Percentiles rank a stretch among this genome's conserved stretches.
These are phyloP conservation scores for Falco columbarius DNA, from an alignment of 2,797 vertebrate genomes.

Conservation along the genomic window DNA sequence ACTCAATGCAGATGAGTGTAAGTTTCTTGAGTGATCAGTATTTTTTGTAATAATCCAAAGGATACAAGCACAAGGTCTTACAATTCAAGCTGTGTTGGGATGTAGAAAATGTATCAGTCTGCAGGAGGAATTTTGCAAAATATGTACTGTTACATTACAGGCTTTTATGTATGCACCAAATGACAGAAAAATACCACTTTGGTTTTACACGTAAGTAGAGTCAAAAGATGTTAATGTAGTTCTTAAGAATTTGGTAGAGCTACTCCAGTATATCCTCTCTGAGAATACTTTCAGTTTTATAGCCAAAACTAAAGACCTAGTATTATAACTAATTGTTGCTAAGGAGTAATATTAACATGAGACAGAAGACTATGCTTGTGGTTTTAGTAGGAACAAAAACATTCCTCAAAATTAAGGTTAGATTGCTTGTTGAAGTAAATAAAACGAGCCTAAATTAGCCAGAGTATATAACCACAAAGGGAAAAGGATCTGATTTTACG, in stretches of 20 bases:
- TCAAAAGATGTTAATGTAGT: not conserved
- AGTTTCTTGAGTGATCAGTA: not conserved
- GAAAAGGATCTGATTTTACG: not conserved
- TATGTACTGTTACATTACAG: not conserved
- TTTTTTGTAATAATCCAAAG: not conserved
- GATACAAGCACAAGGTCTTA: not conserved
- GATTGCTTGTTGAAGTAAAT: not conserved
- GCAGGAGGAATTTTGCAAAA: not conserved
- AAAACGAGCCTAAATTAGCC: not conserved
- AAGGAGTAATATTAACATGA: not conserved
- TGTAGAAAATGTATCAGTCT: not conserved
- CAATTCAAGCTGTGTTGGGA: not conserved
- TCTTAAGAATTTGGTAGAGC: not conserved
- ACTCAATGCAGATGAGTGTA: not conserved
- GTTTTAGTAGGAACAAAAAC: not conserved
- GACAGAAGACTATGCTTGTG: not conserved
- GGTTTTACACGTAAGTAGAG: not conserved
- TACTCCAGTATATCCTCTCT: not conserved
- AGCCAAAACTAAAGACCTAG: not conserved
- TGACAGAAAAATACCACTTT: not conserved
- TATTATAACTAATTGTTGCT: not conserved
- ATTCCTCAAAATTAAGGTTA: not conserved
- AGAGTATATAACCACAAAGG: rapidly evolving
- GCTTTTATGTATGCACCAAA: not conserved
- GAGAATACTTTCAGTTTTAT: not conserved